Percentiles rank a stretch among this genome's conserved stretches.
These are phyloP conservation scores for Perca flavescens DNA, from an alignment of 2,113 vertebrate genomes.

Conservation along the genomic window DNA sequence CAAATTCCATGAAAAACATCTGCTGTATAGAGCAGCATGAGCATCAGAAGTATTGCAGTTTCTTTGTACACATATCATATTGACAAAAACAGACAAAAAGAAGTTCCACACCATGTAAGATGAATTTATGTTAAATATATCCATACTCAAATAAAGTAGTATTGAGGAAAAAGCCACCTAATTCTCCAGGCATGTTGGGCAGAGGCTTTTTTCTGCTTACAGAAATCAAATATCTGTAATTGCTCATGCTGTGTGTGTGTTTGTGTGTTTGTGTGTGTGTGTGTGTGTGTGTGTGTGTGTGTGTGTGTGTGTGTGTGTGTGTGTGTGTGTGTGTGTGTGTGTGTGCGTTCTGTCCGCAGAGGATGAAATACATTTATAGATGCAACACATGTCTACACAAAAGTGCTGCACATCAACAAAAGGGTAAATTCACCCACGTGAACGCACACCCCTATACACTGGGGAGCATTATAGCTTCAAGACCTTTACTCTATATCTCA, in stretches of 20 bases:
- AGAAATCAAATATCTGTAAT: constrained; percentile 47
- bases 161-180: neutral
- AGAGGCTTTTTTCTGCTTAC: constrained; percentile 12
- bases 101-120: neutral
- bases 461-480: constrained; percentile 11
- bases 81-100: neutral
- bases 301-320: no score
- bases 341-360: constrained; percentile 12
- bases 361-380: constrained; percentile 36
- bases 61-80: neutral
- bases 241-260: neutral
- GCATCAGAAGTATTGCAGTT: neutral
- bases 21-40: neutral
- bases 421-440: neutral
- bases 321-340: neutral
- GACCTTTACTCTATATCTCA: neutral
- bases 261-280: no score
- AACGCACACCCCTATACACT: neutral
- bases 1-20: constrained; percentile 5
- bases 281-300: neutral
- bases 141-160: neutral
- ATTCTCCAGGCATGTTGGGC: constrained; percentile 25
- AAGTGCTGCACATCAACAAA: constrained; percentile 6
- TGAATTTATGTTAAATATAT: constrained; percentile 10
- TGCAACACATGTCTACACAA: constrained; percentile 16